Conservation (phyloP, 2,113 vertebrate genomes). For the Macaca mulatta region DNA sequence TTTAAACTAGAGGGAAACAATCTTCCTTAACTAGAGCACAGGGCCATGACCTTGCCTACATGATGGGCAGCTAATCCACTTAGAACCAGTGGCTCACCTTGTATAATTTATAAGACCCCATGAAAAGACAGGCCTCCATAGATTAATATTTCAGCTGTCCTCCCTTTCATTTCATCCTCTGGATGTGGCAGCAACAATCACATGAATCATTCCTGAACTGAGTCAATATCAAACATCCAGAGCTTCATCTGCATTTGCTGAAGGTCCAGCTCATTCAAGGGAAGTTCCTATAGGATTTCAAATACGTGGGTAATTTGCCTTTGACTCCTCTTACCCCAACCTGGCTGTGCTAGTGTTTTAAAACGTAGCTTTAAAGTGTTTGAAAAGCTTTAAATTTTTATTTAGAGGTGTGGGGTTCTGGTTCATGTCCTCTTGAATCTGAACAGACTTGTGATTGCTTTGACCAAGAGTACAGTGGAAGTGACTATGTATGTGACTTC, state of each 20-base stretch:
- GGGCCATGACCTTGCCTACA: slow-evolving; percentile 68
- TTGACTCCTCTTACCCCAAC: slow-evolving; percentile 42
- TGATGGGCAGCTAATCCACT: slow-evolving; percentile 72
- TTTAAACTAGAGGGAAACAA: slow-evolving; percentile 68
- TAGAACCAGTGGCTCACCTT: slow-evolving; percentile 65
- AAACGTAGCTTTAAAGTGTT: neutral
- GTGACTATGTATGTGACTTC: neutral
- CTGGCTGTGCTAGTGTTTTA: slow-evolving; percentile 1
- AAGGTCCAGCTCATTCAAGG: slow-evolving; percentile 65
- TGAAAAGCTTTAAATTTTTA: slow-evolving; percentile 21
- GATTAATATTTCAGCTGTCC: slow-evolving; percentile 77
- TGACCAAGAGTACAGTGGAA: neutral
- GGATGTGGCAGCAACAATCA: slow-evolving; percentile 66
- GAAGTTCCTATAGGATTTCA: slow-evolving; percentile 75
- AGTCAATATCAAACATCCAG: slow-evolving; percentile 67
- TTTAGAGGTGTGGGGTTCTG: neutral
- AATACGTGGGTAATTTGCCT: slow-evolving; percentile 62
- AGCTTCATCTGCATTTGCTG: slow-evolving; percentile 67
- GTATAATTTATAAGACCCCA: slow-evolving; percentile 70
- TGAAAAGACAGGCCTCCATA: slow-evolving; percentile 68
- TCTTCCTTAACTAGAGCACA: slow-evolving; percentile 67
- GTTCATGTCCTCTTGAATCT: neutral
- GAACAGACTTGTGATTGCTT: neutral
- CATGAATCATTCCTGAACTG: slow-evolving; percentile 72
- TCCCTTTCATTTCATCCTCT: slow-evolving; percentile 72